Evolutionary conservation across 2,797 vertebrate species (phyloP).

Genomic region (Helarctos malayanus): DNA sequence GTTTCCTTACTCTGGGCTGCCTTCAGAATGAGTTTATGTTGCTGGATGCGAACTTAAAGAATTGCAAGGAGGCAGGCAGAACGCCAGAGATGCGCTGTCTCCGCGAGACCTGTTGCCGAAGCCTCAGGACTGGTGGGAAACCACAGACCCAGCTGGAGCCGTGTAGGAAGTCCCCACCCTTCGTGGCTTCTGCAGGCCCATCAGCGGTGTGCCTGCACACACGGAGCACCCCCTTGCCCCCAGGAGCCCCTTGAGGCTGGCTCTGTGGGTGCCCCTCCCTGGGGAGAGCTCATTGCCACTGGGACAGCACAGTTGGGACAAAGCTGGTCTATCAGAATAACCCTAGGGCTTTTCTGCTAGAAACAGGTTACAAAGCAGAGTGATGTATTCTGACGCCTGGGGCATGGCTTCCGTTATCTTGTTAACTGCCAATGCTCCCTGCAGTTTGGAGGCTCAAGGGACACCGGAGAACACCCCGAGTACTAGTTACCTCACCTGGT

Average conservation of each 20-base stretch:
- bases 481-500: too few species aligned
- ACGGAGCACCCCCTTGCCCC: rapidly evolving
- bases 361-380: not conserved
- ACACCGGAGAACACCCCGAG: not conserved
- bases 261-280: rapidly evolving
- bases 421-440: rapidly evolving
- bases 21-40: not conserved
- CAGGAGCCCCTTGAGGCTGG: rapidly evolving
- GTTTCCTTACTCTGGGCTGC: not conserved
- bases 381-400: too few species aligned
- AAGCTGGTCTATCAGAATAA: too few species aligned
- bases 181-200: too few species aligned
- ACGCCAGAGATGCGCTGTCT: rapidly evolving
- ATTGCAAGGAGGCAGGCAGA: rapidly evolving
- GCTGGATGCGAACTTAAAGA: not conserved
- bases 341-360: not conserved
- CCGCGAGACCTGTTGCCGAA: rapidly evolving
- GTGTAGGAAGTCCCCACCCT: not conserved
- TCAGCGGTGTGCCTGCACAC: rapidly evolving
- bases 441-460: not conserved
- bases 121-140: not conserved
- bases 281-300: rapidly evolving
- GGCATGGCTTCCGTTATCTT: rapidly evolving
- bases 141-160: rapidly evolving
- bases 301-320: not conserved